Evolutionary conservation across 2,797 vertebrate species (phyloP).

Genomic region (Scarus forsteni): DNA sequence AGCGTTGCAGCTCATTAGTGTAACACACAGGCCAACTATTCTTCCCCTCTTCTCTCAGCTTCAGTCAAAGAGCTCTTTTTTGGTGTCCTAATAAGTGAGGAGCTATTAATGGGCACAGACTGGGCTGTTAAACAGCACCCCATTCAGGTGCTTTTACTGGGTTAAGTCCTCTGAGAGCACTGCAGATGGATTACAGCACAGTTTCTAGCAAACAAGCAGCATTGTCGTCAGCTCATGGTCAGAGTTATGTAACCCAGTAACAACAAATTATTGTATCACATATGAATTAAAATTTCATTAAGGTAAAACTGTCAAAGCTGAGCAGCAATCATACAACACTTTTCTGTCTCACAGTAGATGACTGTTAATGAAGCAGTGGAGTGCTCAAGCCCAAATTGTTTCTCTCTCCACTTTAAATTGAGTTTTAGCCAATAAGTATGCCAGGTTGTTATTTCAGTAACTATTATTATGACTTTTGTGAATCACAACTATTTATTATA

Average conservation of each 20-base stretch:
- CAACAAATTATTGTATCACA: not conserved
- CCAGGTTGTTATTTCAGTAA: slow-evolving; percentile 43
- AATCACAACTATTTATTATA: slow-evolving; percentile 8
- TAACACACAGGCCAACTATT: slow-evolving; percentile 1
- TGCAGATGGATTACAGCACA: not conserved
- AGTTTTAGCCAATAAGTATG: slow-evolving; percentile 26
- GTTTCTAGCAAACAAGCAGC: not conserved
- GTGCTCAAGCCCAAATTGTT: slow-evolving; percentile 18
- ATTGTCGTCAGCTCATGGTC: not conserved
- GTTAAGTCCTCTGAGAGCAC: not conserved
- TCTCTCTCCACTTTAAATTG: slow-evolving; percentile 36
- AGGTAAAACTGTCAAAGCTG: slow-evolving; percentile 43
- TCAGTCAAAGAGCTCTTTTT: slow-evolving; percentile 26
- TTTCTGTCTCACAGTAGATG: slow-evolving; percentile 19
- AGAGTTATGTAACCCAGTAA: not conserved
- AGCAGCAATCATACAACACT: slow-evolving; percentile 14
- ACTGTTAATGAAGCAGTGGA: slow-evolving; percentile 42
- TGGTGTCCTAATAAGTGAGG: slow-evolving; percentile 13
- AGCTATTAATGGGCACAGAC: slow-evolving; percentile 3
- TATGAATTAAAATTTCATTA: slow-evolving; percentile 28
- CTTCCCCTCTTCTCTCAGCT: slow-evolving; percentile 3
- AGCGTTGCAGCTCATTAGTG: slow-evolving; percentile 39
- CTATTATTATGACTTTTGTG: slow-evolving; percentile 35
- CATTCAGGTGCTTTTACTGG: not conserved
- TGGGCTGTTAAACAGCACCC: not conserved